These are phyloP conservation scores for Eupleurogrammus muticus DNA, from an alignment of 2,797 vertebrate species.

Conservation along the genomic window DNA sequence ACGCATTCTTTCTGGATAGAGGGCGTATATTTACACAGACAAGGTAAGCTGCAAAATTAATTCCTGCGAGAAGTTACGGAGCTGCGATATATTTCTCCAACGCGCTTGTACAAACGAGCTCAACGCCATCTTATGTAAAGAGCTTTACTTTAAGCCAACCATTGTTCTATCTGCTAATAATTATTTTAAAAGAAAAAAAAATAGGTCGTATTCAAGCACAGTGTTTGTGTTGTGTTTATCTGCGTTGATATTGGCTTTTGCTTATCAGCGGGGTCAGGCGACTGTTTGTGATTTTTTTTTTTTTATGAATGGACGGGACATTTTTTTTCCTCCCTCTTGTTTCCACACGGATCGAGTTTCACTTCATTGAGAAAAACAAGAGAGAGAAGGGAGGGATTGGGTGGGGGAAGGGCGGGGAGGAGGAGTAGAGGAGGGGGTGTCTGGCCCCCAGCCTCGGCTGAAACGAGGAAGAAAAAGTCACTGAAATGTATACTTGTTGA, in stretches of 20 bases:
- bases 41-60: slow-evolving; percentile 70
- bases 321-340: slow-evolving; percentile 44
- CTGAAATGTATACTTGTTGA: rapidly evolving
- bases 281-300: slow-evolving; percentile 61
- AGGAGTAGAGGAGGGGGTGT: slow-evolving; percentile 27
- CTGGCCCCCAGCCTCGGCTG: background rate
- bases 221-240: background rate
- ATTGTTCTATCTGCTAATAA: slow-evolving; percentile 27
- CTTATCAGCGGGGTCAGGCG: slow-evolving; percentile 47
- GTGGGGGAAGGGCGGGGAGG: slow-evolving; percentile 54
- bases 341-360: slow-evolving; percentile 83
- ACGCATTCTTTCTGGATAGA: slow-evolving; percentile 24
- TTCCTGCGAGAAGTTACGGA: background rate
- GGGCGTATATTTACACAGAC: slow-evolving; percentile 26
- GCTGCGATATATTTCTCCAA: slow-evolving; percentile 28
- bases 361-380: slow-evolving; percentile 89
- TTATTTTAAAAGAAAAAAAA: background rate
- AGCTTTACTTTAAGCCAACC: slow-evolving; percentile 75
- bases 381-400: slow-evolving; percentile 52
- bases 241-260: slow-evolving; percentile 20
- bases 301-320: slow-evolving; percentile 83
- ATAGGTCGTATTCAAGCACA: background rate
- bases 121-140: slow-evolving; percentile 82
- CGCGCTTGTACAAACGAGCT: slow-evolving; percentile 45
- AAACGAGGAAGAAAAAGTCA: slow-evolving; percentile 19